Percentiles rank a stretch among this genome's conserved stretches.
Evolutionary conservation across 2,888 invertebrate genomes (phyloP).

Genomic region (Cosmia pyralina): DNA sequence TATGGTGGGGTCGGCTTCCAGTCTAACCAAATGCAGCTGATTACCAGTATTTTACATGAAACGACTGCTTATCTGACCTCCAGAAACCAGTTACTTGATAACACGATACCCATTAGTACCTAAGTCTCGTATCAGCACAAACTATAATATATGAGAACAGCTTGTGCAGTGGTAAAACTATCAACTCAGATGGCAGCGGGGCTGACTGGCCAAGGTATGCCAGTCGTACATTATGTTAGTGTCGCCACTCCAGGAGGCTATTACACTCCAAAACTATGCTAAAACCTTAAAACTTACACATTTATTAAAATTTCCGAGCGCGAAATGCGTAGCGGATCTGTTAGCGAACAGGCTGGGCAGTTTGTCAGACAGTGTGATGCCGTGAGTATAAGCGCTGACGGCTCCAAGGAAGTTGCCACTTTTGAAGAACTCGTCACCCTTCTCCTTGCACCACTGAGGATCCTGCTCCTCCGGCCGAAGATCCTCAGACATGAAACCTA

Average conservation of each 20-base stretch:
- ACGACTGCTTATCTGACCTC: too few relatives aligned
- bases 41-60: too few relatives aligned
- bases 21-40: too few relatives aligned
- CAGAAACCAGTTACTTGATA: too few relatives aligned
- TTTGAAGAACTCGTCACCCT: constrained; percentile 94
- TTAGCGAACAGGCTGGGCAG: constrained; percentile 94
- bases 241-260: not conserved
- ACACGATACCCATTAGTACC: too few relatives aligned
- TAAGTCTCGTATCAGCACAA: too few relatives aligned
- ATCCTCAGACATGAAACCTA: constrained; percentile 93
- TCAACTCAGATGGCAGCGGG: not conserved
- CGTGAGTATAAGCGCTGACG: constrained; percentile 95
- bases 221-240: not conserved
- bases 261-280: not conserved
- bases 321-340: constrained; percentile 95
- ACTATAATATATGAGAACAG: not conserved
- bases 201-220: not conserved
- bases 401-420: constrained; percentile 94
- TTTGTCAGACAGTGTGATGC: constrained; percentile 93
- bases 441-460: constrained; percentile 95
- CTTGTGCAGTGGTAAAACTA: not conserved
- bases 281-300: constrained; percentile 81
- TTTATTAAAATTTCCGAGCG: constrained; percentile 93
- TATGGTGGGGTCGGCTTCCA: too few relatives aligned
- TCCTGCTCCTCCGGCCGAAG: constrained; percentile 95